Conservation (phyloP, 2,797 vertebrate genomes). For the Gambusia yucatana region DNA sequence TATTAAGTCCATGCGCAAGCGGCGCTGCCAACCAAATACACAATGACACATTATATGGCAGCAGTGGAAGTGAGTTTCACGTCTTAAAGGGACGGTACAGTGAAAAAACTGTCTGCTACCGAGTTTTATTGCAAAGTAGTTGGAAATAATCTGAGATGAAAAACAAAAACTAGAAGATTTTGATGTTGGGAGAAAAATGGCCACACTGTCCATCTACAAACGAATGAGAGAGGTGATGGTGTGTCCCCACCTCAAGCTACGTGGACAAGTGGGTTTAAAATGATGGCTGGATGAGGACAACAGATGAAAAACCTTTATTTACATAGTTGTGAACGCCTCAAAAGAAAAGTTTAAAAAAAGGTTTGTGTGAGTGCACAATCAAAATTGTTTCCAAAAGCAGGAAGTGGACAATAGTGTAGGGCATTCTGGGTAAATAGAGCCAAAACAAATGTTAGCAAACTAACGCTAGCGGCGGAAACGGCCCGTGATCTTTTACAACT, state of each 20-base stretch:
- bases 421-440: too few species aligned
- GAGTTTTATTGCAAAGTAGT: not conserved
- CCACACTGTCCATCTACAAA: not conserved
- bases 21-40: not conserved
- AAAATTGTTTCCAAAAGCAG: too few species aligned
- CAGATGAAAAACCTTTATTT: not conserved
- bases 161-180: not conserved
- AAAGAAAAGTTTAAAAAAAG: not conserved
- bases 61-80: not conserved
- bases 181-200: not conserved
- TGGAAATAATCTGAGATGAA: not conserved
- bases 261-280: not conserved
- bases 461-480: too few species aligned
- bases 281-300: not conserved
- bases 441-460: too few species aligned
- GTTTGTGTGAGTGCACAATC: not conserved
- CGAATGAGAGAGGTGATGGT: not conserved
- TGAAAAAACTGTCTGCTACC: not conserved
- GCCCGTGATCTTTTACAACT: too few species aligned
- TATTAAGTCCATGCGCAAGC: not conserved
- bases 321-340: not conserved
- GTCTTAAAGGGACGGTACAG: not conserved
- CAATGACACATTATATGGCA: not conserved
- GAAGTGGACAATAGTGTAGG: too few species aligned
- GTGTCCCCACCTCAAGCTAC: not conserved